These are phyloP conservation scores for Hirundichthys speculiger DNA, from an alignment of 2,113 vertebrate species.

Conservation along the genomic window DNA sequence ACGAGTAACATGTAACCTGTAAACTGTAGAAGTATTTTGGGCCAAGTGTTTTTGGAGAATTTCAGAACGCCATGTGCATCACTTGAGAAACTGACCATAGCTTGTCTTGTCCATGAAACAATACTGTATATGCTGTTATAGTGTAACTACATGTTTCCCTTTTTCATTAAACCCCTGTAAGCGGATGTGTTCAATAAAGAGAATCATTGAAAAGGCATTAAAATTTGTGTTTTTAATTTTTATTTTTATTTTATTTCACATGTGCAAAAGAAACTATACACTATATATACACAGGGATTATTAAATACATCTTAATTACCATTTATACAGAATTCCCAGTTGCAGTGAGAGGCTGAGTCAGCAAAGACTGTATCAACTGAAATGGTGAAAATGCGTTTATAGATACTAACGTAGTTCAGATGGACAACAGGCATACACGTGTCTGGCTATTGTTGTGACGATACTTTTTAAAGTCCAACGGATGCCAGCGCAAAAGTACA, in stretches of 20 bases:
- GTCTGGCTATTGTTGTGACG: slow-evolving; percentile 1
- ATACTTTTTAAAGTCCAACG: slow-evolving; percentile 33
- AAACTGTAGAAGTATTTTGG: background rate
- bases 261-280: slow-evolving; percentile 16
- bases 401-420: too few relatives aligned
- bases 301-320: slow-evolving; percentile 37
- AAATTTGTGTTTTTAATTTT: slow-evolving; percentile 16
- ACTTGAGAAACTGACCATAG: background rate
- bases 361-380: background rate
- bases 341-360: slow-evolving; percentile 12
- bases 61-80: background rate
- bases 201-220: background rate
- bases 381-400: too few relatives aligned
- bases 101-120: too few relatives aligned
- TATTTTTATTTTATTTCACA: background rate
- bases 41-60: background rate
- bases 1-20: background rate
- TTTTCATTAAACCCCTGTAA: background rate
- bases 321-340: slow-evolving; percentile 11
- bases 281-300: background rate
- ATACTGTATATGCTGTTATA: too few relatives aligned
- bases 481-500: slow-evolving; percentile 14
- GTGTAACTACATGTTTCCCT: background rate
- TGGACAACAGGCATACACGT: too few relatives aligned
- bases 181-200: slow-evolving; percentile 8